Conservation (phyloP, 2,113 vertebrate species). For the Dryoscopus gambensis region DNA sequence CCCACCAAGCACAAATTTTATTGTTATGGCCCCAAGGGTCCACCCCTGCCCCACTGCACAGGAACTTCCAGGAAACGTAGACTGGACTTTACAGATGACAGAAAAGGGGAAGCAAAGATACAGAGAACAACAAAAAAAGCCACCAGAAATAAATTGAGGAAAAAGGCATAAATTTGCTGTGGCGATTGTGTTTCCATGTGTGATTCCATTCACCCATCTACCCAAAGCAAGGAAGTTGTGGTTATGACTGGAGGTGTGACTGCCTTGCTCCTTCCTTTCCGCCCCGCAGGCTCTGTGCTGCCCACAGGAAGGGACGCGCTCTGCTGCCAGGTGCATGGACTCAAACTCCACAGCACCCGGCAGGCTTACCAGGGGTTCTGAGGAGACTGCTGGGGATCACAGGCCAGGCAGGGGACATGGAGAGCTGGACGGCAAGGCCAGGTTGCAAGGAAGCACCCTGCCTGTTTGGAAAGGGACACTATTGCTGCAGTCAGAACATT, state of each 20-base stretch:
- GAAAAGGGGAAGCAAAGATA: background rate
- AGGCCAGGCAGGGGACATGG: background rate
- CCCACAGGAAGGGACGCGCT: background rate
- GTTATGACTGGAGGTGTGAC: background rate
- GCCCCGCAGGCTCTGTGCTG: background rate
- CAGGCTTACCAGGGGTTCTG: background rate
- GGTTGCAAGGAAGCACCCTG: background rate
- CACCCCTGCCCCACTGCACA: background rate
- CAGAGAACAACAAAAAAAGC: background rate
- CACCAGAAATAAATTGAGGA: rapidly evolving
- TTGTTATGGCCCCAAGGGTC: background rate
- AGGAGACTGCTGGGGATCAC: background rate
- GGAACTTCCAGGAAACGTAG: background rate
- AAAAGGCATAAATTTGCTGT: background rate
- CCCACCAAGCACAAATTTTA: background rate
- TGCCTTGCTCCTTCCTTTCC: no score
- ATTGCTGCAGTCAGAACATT: rapidly evolving
- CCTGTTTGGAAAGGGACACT: background rate
- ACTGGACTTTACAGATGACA: background rate
- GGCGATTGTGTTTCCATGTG: background rate
- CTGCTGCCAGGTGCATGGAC: no score
- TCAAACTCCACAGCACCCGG: background rate
- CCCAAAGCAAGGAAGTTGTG: background rate
- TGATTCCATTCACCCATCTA: no score
- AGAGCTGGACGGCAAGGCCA: background rate